phyloP scores from a whole-genome alignment of 1,140 invertebrate species.

The Drosophila watanabei region DNA sequence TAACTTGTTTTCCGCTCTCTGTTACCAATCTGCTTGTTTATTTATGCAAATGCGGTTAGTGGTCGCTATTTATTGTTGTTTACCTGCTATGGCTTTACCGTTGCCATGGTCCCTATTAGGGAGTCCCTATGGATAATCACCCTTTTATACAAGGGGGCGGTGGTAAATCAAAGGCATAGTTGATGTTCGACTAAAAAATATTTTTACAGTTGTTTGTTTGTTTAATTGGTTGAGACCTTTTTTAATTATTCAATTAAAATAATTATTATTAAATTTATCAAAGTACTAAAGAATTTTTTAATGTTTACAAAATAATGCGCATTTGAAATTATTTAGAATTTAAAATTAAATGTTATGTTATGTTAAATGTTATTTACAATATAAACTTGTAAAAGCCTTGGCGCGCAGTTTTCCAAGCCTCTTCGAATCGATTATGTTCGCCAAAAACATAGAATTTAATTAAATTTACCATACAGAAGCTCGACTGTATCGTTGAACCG shows the following conservation, averaged over 20 bases:
- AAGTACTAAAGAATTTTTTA: no score
- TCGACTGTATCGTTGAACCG: background rate
- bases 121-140: background rate
- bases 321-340: no score
- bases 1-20: slow-evolving; percentile 44
- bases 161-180: slow-evolving; percentile 1
- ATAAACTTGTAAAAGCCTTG: no score
- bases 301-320: no score
- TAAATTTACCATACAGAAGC: background rate
- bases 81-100: slow-evolving; percentile 5
- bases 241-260: background rate
- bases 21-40: slow-evolving; percentile 38
- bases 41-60: slow-evolving; percentile 28
- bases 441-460: no score
- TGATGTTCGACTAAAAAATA: background rate
- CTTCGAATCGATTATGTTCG: no score
- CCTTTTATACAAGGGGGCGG: background rate
- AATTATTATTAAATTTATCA: background rate
- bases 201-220: background rate
- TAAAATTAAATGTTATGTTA: no score
- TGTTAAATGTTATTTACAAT: no score
- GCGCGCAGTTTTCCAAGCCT: no score
- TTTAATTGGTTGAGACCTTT: background rate
- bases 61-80: slow-evolving; percentile 4
- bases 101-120: no score